Base-by-base conservation (phyloP, 2,888 invertebrate species). In the Pristionchus fissidentatus region DNA sequence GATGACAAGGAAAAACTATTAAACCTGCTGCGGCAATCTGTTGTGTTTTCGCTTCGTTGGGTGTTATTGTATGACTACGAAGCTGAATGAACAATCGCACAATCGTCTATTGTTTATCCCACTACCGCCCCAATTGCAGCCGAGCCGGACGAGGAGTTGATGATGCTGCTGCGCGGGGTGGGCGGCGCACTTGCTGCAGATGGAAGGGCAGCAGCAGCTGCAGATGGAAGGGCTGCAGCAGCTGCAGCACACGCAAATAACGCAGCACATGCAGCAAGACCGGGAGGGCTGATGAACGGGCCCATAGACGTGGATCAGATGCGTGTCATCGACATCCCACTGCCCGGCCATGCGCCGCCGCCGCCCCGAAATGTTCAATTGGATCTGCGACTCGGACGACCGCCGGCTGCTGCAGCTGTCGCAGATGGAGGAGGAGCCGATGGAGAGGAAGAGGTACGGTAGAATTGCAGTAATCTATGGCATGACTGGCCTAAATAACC, bases 361-460 rank as follows among this genome's bases (percentile, higher is more conserved):
- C n/a, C 55, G 3, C 15, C 55, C 22, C 55, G 7, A 19, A 7
- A 13, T n/a, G 55, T 55, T 15, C 55, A 55, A 22, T 7, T 70
- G 43, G 32, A 70, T 13, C 70, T 70, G 26, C n/a, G 2, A 10
- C 70, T 70, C 41, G 70, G 70, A 70, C 22, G 70, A 43, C 41
- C 41, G 41, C 41, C 70, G 22, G 70, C 70, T 35, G 70, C 70
- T 70, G 70, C 70, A 70, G 70, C 70, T 7, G 70, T 70, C 0
- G 70, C 41, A 22, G 70, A 70, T 70, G 70, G 70, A n/a, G 55
- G 55, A 22, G 55, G n/a, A 22, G 70, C 41, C 2, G 70, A 70
- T n/a, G 70, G 22, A 10, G 70, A 70, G 38, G 70, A 41, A 70
- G 75, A 75, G 75, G 75, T 70, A 43, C n/a, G 70, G 38, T n/a